These are phyloP conservation scores for Drosophila borborema DNA, from an alignment of 2,888 invertebrate genomes.

Conservation along the genomic window DNA sequence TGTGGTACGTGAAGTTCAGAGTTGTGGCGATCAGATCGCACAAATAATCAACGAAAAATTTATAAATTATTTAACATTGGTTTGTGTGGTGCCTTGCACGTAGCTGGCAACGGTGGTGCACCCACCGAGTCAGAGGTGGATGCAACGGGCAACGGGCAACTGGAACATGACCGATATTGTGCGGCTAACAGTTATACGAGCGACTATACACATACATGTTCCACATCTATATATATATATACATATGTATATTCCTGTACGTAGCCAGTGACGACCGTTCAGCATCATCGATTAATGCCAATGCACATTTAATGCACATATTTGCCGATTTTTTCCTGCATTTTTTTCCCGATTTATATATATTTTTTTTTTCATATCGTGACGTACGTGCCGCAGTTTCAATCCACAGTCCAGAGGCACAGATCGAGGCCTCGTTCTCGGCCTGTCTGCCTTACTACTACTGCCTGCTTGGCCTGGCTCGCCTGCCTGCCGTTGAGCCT, in stretches of 20 bases:
- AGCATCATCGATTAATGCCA: constrained; percentile 79
- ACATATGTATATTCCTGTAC: constrained; percentile 18
- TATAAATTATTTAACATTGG: constrained; percentile 78
- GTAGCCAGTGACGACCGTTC: constrained; percentile 57
- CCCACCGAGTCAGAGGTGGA: constrained; percentile 77
- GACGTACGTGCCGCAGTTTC: constrained; percentile 82
- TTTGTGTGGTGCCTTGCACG: constrained; percentile 42
- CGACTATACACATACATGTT: constrained; percentile 5
- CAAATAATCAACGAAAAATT: constrained; percentile 52
- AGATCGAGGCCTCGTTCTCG: constrained; percentile 26
- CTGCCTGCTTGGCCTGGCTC: no score
- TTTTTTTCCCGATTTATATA: constrained; percentile 12
- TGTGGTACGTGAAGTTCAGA: constrained; percentile 55
- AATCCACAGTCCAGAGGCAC: constrained; percentile 40
- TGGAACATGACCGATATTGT: constrained; percentile 81
- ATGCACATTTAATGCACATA: constrained; percentile 80
- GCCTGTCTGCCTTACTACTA: constrained; percentile 3
- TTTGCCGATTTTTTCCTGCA: constrained; percentile 46
- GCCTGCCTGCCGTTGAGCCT: constrained; percentile 27
- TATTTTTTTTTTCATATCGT: constrained; percentile 68
- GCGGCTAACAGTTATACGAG: constrained; percentile 71
- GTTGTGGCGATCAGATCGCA: constrained; percentile 31
- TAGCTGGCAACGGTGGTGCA: constrained; percentile 49
- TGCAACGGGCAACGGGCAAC: constrained; percentile 59
- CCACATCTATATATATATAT: constrained; percentile 13